phyloP scores from a whole-genome alignment of 2,888 invertebrate genomes.

The Nephrotoma flavescens region DNA sequence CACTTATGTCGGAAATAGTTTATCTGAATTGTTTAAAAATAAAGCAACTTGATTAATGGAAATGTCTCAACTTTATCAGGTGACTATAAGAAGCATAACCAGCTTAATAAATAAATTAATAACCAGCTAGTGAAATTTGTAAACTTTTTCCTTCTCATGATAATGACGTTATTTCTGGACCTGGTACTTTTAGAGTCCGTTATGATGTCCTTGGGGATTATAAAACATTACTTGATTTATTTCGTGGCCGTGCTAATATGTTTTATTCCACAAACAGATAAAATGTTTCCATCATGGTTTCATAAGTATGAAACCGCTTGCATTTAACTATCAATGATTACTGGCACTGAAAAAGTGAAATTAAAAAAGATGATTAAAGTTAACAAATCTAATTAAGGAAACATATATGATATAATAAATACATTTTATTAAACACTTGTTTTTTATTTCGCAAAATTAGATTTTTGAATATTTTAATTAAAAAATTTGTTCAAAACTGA shows the following conservation, averaged over 20 bases:
- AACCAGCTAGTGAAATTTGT: constrained; percentile 89
- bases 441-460: too few relatives aligned
- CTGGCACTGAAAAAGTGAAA: constrained; percentile 51
- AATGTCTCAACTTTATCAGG: too few relatives aligned
- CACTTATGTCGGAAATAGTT: too few relatives aligned
- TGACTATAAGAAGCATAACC: too few relatives aligned
- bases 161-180: constrained; percentile 66
- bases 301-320: constrained; percentile 68
- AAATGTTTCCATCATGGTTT: constrained; percentile 82
- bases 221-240: constrained; percentile 83
- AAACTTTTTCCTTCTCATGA: constrained; percentile 99
- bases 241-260: constrained; percentile 38
- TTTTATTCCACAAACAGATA: constrained; percentile 69
- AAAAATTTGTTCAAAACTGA: too few relatives aligned
- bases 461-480: too few relatives aligned
- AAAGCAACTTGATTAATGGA: too few relatives aligned
- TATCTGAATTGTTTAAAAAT: too few relatives aligned
- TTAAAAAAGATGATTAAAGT: too few relatives aligned
- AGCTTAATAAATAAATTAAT: constrained; percentile 96
- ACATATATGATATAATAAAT: too few relatives aligned
- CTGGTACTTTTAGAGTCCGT: constrained; percentile 78
- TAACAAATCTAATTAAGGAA: too few relatives aligned
- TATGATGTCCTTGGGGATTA: constrained; percentile 73
- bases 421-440: too few relatives aligned
- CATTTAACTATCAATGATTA: constrained; percentile 72